phyloP scores from a whole-genome alignment of 2,113 vertebrate genomes.

The Rhea pennata region DNA sequence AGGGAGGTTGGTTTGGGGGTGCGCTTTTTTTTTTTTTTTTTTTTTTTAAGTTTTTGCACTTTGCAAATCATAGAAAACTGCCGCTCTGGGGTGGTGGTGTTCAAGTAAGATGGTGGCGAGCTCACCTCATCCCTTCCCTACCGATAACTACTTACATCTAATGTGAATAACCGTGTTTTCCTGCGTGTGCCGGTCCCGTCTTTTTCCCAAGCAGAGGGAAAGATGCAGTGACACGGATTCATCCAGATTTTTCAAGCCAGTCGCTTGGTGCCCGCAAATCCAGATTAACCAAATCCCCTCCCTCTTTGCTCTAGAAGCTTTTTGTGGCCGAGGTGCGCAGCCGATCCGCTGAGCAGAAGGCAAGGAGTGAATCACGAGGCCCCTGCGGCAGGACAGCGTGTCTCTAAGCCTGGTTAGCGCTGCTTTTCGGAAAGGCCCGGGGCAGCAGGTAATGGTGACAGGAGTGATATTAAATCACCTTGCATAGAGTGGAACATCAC shows the following conservation, averaged over 20 bases:
- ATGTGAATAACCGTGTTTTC: not conserved
- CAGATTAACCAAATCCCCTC: conserved; percentile 54
- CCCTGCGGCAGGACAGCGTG: not conserved
- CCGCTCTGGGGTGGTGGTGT: not conserved
- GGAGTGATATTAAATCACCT: not conserved
- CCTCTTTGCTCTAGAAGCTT: conserved; percentile 3
- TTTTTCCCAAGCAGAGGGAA: conserved; percentile 14
- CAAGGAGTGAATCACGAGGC: not conserved
- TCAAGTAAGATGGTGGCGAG: not conserved
- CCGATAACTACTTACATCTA: not conserved
- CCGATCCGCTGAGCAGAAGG: conserved; percentile 20
- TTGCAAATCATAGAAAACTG: conserved; percentile 22
- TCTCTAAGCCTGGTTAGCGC: not conserved
- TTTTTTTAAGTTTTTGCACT: not conserved
- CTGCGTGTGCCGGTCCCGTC: not conserved
- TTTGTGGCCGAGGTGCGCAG: not conserved
- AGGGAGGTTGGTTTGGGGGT: too few species aligned
- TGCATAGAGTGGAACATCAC: not conserved
- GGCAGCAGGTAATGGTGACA: not conserved
- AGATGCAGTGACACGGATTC: not conserved
- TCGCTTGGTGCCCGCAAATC: not conserved
- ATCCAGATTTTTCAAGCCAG: conserved; percentile 31
- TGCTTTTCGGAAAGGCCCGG: not conserved
- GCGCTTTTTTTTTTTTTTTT: too few species aligned
- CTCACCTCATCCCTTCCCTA: not conserved